These are phyloP conservation scores for Caerostris extrusa DNA, from an alignment of 1,140 invertebrate genomes.

Conservation along the genomic window DNA sequence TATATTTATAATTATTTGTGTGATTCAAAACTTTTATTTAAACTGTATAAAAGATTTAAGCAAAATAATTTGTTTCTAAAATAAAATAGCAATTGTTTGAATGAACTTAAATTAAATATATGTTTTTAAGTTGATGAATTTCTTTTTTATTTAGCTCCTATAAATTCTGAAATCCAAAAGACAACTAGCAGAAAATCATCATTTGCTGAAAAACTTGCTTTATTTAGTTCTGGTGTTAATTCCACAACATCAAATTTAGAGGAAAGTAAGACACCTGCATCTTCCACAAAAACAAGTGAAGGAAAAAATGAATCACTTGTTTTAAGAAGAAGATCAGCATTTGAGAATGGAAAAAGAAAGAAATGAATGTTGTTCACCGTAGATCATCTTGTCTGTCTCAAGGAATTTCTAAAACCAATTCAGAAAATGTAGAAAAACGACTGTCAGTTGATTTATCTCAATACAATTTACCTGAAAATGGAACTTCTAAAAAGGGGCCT, in stretches of 20 bases:
- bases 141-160: slow-evolving; percentile 24
- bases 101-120: too few species aligned
- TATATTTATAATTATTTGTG: too few species aligned
- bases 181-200: slow-evolving; percentile 37
- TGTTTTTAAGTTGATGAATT: background rate
- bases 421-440: slow-evolving; percentile 53
- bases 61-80: too few species aligned
- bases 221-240: slow-evolving; percentile 60
- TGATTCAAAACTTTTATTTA: too few species aligned
- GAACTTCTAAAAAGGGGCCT: slow-evolving; percentile 49
- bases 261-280: background rate
- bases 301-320: slow-evolving; percentile 54
- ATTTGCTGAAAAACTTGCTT: slow-evolving; percentile 74
- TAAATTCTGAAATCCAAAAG: background rate
- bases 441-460: slow-evolving; percentile 58
- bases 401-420: slow-evolving; percentile 10
- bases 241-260: background rate
- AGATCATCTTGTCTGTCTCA: slow-evolving; percentile 56
- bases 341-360: slow-evolving; percentile 70
- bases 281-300: slow-evolving; percentile 33
- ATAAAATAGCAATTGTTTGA: too few species aligned
- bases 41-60: too few species aligned
- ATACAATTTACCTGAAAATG: slow-evolving; percentile 1
- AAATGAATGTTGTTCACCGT: slow-evolving; percentile 40
- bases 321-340: slow-evolving; percentile 64